Evolutionary conservation across 2,113 vertebrate genomes (phyloP).

Genomic region (Lepus timidus): DNA sequence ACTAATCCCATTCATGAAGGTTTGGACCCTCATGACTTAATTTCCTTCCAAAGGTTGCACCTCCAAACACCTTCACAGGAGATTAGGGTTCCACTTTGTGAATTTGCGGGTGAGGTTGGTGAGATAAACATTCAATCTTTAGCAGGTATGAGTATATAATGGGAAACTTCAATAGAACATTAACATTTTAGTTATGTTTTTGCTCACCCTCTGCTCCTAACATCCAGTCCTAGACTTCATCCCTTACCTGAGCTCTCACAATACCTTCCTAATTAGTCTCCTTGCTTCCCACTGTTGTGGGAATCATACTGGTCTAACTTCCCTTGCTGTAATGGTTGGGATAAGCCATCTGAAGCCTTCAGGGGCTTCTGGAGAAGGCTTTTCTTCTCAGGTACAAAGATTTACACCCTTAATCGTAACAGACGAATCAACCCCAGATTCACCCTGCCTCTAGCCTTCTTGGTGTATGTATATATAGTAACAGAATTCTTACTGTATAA

Average conservation of each 20-base stretch:
- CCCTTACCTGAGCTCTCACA: not conserved
- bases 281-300: not conserved
- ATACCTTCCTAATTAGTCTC: not conserved
- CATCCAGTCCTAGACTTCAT: not conserved
- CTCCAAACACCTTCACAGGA: not conserved
- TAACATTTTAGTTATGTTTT: not conserved
- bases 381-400: not conserved
- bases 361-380: not conserved
- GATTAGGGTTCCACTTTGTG: not conserved
- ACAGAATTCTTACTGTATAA: not conserved
- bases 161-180: not conserved
- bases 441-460: not conserved
- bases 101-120: not conserved
- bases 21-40: not conserved
- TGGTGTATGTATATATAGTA: not conserved
- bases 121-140: not conserved
- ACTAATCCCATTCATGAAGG: too few relatives aligned
- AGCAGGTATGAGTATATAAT: not conserved
- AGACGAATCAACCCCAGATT: not conserved
- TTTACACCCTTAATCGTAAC: not conserved
- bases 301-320: not conserved
- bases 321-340: not conserved
- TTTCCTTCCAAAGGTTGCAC: not conserved
- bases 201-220: not conserved
- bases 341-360: not conserved